Percentiles rank a stretch among this genome's conserved stretches.
Conservation (phyloP, 2,113 vertebrate genomes). For the Triplophysa siluroides region DNA sequence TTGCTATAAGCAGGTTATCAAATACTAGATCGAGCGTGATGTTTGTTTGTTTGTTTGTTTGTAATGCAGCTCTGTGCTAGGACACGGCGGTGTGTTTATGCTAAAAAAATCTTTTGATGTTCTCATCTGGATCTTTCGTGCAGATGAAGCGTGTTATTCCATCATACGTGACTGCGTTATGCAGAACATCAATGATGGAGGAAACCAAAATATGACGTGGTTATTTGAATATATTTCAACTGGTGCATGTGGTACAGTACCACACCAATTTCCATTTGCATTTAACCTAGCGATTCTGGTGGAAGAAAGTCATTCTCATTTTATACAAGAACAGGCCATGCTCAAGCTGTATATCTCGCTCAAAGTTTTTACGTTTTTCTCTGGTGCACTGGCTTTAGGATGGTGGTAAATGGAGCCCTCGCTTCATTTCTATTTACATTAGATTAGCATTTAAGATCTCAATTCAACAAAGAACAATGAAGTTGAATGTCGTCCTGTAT, state of each 20-base stretch:
- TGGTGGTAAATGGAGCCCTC: constrained; percentile 51
- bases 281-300: not conserved
- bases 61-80: constrained; percentile 33
- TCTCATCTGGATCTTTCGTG: not conserved
- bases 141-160: not conserved
- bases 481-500: constrained; percentile 56
- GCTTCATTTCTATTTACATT: constrained; percentile 60
- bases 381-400: constrained; percentile 46
- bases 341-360: constrained; percentile 1
- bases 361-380: constrained; percentile 31
- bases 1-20: constrained; percentile 58
- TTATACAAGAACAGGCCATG: not conserved
- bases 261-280: not conserved
- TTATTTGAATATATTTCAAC: constrained; percentile 29
- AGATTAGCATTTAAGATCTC: constrained; percentile 60
- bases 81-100: not conserved
- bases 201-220: constrained; percentile 2
- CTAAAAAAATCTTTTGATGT: not conserved
- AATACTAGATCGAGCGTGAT: constrained; percentile 52
- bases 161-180: not conserved
- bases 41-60: constrained; percentile 25
- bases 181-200: not conserved
- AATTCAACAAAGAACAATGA: constrained; percentile 63
- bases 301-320: not conserved
- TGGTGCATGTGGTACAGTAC: not conserved